Conservation (phyloP, 1,140 invertebrate species). For the Luehdorfia chinensis region DNA sequence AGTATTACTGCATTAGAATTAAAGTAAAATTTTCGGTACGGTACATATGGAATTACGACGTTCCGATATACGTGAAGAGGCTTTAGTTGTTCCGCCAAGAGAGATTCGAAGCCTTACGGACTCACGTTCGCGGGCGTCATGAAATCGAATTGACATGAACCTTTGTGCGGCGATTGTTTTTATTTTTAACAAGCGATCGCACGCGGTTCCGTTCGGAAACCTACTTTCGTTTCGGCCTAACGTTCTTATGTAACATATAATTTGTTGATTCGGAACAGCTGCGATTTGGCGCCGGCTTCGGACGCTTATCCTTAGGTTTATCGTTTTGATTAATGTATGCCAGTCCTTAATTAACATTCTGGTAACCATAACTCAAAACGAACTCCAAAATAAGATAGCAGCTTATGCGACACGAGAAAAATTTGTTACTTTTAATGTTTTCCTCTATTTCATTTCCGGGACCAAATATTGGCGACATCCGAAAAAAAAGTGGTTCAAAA, state of each 20-base stretch:
- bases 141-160: constrained; percentile 64
- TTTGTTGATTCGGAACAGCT: no score
- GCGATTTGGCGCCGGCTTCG: no score
- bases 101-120: constrained; percentile 70
- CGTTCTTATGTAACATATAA: constrained; percentile 6
- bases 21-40: constrained; percentile 18
- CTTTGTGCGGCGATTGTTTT: constrained; percentile 46
- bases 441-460: no score
- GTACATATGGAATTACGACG: constrained; percentile 21
- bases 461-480: no score
- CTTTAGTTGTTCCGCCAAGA: constrained; percentile 54
- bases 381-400: no score
- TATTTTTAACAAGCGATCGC: constrained; percentile 22
- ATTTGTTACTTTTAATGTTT: no score
- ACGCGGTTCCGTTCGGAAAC: constrained; percentile 6
- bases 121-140: constrained; percentile 52
- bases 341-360: no score
- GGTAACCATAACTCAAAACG: no score
- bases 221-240: constrained; percentile 14
- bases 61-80: constrained; percentile 23
- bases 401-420: no score
- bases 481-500: no score
- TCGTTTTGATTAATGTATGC: no score
- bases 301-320: no score
- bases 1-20: constrained; percentile 4